Conservation (phyloP, 2,113 vertebrate species). For the Taurulus bubalis region DNA sequence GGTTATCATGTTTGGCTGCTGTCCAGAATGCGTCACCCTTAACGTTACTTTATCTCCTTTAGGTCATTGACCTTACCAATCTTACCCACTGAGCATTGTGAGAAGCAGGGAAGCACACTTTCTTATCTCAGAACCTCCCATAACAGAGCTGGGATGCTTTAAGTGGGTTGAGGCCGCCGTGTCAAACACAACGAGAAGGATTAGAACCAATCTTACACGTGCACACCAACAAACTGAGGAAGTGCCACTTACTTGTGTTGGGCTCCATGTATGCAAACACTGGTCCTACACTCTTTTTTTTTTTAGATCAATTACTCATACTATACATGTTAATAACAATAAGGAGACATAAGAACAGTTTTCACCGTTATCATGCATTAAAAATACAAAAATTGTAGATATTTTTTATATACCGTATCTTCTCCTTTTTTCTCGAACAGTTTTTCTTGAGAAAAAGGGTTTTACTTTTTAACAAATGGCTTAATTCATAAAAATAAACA, state of each 20-base stretch:
- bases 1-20: conserved; percentile 54
- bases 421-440: neutral
- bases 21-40: neutral
- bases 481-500: neutral
- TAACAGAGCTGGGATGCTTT: neutral
- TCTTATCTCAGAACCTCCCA: conserved; percentile 41
- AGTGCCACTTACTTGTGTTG: neutral
- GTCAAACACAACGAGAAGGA: conserved; percentile 31
- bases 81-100: neutral
- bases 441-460: no score
- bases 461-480: neutral
- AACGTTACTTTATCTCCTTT: conserved; percentile 39
- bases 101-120: conserved; percentile 38
- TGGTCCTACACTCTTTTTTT: neutral
- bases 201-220: neutral
- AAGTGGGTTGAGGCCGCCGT: neutral
- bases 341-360: neutral
- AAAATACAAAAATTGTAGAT: no score
- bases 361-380: neutral
- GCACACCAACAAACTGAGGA: neutral
- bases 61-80: conserved; percentile 25
- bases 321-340: neutral
- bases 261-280: neutral
- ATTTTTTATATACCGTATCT: no score
- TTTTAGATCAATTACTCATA: neutral